Evolutionary conservation across 2,888 invertebrate species (phyloP), one percentile per base, ranked within the genome.

Genomic region (Idaea dimidiata): DNA sequence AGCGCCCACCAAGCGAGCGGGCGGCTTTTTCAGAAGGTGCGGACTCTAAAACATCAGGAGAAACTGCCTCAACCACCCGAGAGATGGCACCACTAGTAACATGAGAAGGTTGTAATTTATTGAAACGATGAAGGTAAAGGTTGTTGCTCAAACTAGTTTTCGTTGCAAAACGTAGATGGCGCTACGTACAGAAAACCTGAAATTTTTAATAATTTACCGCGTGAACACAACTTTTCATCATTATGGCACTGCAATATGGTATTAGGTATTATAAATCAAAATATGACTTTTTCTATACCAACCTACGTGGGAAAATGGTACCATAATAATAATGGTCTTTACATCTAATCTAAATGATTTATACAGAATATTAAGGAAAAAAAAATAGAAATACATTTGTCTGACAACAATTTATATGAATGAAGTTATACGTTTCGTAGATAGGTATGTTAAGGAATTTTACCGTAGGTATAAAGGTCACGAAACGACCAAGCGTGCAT

Each of bases 81-180:
- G 17, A 54, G 54, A 54, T 54, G 54, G 54, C 54, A 8, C 7
- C 54, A 54, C 54, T 17, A 17, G 43, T 43, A 54, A 58, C 18
- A 60, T 14, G 14, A 43, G 7, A 43, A 43, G 43, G 43, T 43
- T 43, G 10, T 43, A 8, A 43, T 43, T 43, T 43, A 7, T 10
- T 10, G 24, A 24, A 24, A 3, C 5, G 24, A 24, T 43, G 14
- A 43, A 14, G 43, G 10, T 43, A 1, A 43, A 43, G 43, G 43
- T 43, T 43, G 0, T 43, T 43, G 43, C 14, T 14, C 10, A 14
- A 8, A 43, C 10, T 43, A 43, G 54, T 54, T 54, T 16, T 16
- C 8, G 16, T n/a, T n/a, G 16, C 24, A 54, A 54, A 54, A n/a
- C 17, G 54, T 54, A 54, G 54, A 17, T 54, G 54, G 54, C 54